phyloP scores from a whole-genome alignment of 2,797 vertebrate species.

The Arctocebus calabarensis region DNA sequence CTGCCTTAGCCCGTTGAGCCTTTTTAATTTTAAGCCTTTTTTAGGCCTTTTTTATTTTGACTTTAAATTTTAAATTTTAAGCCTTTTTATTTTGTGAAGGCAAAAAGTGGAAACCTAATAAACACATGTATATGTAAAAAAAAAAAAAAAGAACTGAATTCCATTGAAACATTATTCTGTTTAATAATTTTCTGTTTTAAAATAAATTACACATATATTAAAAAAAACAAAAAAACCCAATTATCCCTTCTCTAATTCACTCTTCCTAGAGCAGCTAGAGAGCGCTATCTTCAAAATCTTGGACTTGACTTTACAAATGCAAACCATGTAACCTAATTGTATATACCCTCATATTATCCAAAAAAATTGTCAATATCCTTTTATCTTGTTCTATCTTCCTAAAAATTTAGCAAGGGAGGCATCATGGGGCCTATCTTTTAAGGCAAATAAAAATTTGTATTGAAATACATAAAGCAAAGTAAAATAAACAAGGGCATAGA shows the following conservation, averaged over 20 bases:
- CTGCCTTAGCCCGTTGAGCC: too few species aligned
- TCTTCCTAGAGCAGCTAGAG: not conserved
- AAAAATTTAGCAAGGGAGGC: slow-evolving; percentile 34
- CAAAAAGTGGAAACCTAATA: too few species aligned
- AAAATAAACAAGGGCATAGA: not conserved
- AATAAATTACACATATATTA: too few species aligned
- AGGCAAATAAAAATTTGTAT: not conserved
- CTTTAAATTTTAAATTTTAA: too few species aligned
- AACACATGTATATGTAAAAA: too few species aligned
- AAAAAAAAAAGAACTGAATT: not conserved
- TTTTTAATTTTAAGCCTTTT: too few species aligned
- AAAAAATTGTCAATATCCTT: not conserved
- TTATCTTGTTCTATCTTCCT: slow-evolving; percentile 13
- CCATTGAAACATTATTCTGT: not conserved
- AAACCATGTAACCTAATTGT: too few species aligned
- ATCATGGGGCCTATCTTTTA: slow-evolving; percentile 7
- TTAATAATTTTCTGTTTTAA: not conserved
- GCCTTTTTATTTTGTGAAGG: too few species aligned
- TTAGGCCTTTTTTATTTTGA: too few species aligned
- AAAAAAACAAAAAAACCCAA: too few species aligned
- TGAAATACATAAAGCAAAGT: not conserved
- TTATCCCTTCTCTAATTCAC: not conserved
- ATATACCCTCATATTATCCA: too few species aligned
- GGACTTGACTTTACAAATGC: too few species aligned
- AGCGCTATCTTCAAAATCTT: not conserved